These are phyloP conservation scores for Drosophila ficusphila DNA, from an alignment of 1,140 invertebrate species.

Conservation along the genomic window DNA sequence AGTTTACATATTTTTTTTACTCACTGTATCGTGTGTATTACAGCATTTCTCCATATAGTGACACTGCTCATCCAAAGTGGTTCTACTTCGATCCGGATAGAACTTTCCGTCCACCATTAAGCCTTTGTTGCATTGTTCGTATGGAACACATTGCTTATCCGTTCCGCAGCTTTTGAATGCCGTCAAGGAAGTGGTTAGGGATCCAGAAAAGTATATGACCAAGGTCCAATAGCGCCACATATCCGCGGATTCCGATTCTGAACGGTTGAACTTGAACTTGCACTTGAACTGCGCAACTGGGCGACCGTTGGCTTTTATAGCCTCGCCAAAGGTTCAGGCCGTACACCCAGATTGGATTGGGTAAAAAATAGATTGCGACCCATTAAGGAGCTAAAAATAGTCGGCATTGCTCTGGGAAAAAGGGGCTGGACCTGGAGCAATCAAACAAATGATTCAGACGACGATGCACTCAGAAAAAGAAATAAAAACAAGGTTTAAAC, in stretches of 20 bases:
- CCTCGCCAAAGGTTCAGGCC: constrained; percentile 18
- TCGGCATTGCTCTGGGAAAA: constrained; percentile 2
- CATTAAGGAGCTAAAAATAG: constrained; percentile 59
- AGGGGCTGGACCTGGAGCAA: not conserved
- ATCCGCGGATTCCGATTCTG: not conserved
- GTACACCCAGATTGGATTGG: constrained; percentile 38
- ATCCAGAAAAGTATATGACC: not conserved
- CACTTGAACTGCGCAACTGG: constrained; percentile 26
- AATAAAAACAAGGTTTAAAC: too few relatives aligned
- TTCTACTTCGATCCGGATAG: constrained; percentile 57
- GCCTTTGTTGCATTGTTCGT: constrained; percentile 55
- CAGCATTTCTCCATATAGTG: constrained; percentile 72
- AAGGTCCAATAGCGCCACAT: constrained; percentile 4
- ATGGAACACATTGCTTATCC: constrained; percentile 55
- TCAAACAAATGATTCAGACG: not conserved
- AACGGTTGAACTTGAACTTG: constrained; percentile 11
- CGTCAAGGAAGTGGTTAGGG: too few relatives aligned
- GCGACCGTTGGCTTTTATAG: constrained; percentile 53
- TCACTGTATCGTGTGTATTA: constrained; percentile 34
- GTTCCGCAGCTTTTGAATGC: constrained; percentile 35
- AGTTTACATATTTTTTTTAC: not conserved
- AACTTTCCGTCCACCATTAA: constrained; percentile 43
- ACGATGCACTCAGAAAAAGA: not conserved
- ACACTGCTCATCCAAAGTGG: constrained; percentile 37
- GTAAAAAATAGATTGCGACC: constrained; percentile 58